These are phyloP conservation scores for Smutsia temminckii DNA, from an alignment of 2,797 vertebrate species.

Conservation along the genomic window DNA sequence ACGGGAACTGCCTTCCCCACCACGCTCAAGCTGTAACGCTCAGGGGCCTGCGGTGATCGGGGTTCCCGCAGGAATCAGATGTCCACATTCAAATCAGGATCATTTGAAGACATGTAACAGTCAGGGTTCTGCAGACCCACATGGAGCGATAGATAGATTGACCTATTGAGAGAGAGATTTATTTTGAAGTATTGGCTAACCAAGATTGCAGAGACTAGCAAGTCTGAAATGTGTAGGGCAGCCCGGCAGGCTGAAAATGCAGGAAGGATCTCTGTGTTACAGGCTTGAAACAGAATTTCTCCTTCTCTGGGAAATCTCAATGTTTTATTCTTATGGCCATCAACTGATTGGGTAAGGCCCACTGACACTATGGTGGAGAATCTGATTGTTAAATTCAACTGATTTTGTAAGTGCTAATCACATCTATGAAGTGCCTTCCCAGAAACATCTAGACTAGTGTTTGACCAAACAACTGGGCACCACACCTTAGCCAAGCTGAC, in stretches of 20 bases:
- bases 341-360: neutral
- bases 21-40: neutral
- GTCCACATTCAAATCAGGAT: neutral
- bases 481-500: neutral
- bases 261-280: neutral
- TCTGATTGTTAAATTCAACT: neutral
- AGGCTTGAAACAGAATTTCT: neutral
- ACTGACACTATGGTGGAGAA: neutral
- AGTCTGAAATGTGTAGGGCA: neutral
- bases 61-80: neutral
- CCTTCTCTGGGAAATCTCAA: neutral
- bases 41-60: neutral
- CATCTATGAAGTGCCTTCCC: neutral
- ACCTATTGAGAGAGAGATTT: neutral
- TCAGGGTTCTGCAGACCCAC: neutral
- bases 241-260: neutral
- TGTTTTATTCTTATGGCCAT: neutral
- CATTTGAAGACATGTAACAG: neutral
- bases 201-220: neutral
- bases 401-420: neutral
- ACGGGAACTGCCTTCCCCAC: neutral
- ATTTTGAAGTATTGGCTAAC: neutral
- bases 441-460: neutral
- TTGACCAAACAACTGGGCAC: neutral
- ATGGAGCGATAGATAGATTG: neutral